Evolutionary conservation across 2,113 vertebrate genomes (phyloP).

Genomic region (Silurus glanis): DNA sequence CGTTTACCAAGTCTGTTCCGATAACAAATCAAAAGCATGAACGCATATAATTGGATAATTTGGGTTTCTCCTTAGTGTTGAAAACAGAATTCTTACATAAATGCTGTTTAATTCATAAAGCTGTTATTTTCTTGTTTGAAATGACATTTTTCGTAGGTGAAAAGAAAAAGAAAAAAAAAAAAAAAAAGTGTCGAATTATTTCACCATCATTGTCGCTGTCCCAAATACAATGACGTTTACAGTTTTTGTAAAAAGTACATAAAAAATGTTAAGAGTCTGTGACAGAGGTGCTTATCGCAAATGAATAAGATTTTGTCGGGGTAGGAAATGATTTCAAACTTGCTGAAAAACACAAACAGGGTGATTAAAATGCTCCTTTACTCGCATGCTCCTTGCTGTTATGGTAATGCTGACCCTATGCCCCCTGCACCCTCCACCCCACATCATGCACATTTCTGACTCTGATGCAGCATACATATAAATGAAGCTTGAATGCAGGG

Average conservation of each 20-base stretch:
- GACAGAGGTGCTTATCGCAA: neutral
- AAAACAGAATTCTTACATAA: neutral
- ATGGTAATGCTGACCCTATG: slow-evolving; percentile 16
- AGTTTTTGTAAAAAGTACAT: neutral
- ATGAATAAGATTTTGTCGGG: neutral
- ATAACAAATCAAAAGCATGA: neutral
- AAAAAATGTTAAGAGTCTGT: too few species aligned
- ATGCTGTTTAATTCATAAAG: neutral
- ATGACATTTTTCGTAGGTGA: neutral
- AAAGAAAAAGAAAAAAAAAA: neutral
- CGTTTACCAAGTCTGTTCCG: neutral
- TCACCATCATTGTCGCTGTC: neutral
- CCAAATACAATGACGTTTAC: too few species aligned
- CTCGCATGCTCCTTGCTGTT: neutral
- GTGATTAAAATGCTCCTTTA: neutral
- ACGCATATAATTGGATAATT: neutral
- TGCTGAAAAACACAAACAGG: neutral
- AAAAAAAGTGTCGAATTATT: neutral
- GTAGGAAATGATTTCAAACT: slow-evolving; percentile 6
- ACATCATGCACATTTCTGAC: neutral
- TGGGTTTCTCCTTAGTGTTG: neutral
- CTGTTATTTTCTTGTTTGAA: neutral
- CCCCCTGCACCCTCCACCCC: neutral
- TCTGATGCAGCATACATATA: neutral
- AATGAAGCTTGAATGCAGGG: neutral